Conservation (phyloP, 2,888 invertebrate species). For the Pristionchus maxplancki region DNA sequence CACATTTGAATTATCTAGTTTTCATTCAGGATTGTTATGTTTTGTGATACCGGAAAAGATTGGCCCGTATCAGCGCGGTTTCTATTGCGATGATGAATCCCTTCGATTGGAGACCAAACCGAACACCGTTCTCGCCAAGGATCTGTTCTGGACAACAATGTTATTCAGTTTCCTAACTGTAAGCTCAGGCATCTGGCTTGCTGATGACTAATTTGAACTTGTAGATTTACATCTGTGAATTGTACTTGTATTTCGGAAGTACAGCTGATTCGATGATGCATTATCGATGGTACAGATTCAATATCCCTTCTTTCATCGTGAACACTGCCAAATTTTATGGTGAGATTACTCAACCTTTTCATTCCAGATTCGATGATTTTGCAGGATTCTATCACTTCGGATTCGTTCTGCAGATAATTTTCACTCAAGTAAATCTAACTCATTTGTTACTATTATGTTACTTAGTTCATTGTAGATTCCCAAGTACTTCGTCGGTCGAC, state of each 20-base stretch:
- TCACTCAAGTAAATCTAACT: constrained; percentile 53
- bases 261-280: background rate
- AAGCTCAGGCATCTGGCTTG: no score
- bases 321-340: constrained; percentile 30
- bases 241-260: constrained; percentile 52
- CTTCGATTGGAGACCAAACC: constrained; percentile 57
- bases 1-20: background rate
- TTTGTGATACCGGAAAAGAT: constrained; percentile 57
- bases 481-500: constrained; percentile 91
- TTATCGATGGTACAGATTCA: background rate
- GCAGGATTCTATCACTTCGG: constrained; percentile 65
- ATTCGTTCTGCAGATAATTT: constrained; percentile 59
- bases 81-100: constrained; percentile 66
- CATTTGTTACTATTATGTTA: background rate
- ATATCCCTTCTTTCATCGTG: background rate
- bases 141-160: background rate
- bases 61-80: constrained; percentile 62
- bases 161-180: background rate
- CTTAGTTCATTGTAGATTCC: constrained; percentile 85
- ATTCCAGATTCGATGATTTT: background rate
- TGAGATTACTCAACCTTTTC: background rate
- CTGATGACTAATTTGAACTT: background rate
- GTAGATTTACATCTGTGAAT: constrained; percentile 56
- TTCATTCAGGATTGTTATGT: constrained; percentile 55
- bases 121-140: background rate